phyloP scores from a whole-genome alignment of 2,797 vertebrate genomes.

The Ptychobarbus kaznakovi region DNA sequence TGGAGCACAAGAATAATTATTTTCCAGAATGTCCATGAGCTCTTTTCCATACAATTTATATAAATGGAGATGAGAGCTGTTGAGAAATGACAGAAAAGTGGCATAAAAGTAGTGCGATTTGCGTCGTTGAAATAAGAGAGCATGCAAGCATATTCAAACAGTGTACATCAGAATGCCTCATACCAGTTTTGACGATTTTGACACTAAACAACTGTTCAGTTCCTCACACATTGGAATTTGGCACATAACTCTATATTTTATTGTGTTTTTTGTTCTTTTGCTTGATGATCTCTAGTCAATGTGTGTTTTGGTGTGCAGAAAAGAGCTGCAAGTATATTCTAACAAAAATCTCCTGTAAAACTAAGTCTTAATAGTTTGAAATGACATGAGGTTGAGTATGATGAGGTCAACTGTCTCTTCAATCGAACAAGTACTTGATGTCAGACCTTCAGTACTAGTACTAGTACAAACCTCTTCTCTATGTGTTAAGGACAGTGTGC shows the following conservation, averaged over 20 bases:
- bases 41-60: background rate
- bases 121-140: background rate
- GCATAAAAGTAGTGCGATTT: background rate
- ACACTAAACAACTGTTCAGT: background rate
- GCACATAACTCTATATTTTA: background rate
- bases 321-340: background rate
- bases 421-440: background rate
- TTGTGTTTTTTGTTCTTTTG: background rate
- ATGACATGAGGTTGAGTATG: background rate
- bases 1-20: background rate
- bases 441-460: background rate
- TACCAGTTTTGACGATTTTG: background rate
- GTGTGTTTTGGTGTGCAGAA: background rate
- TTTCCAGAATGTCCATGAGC: background rate
- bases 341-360: background rate
- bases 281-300: background rate
- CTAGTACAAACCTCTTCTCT: slow-evolving; percentile 3
- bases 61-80: background rate
- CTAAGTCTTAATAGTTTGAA: background rate
- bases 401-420: background rate
- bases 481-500: slow-evolving; percentile 4
- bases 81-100: background rate
- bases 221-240: background rate
- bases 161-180: background rate
- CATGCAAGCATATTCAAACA: background rate